These are phyloP conservation scores for Phalacrocorax pelagicus DNA, from an alignment of 2,113 vertebrate genomes.

Conservation along the genomic window DNA sequence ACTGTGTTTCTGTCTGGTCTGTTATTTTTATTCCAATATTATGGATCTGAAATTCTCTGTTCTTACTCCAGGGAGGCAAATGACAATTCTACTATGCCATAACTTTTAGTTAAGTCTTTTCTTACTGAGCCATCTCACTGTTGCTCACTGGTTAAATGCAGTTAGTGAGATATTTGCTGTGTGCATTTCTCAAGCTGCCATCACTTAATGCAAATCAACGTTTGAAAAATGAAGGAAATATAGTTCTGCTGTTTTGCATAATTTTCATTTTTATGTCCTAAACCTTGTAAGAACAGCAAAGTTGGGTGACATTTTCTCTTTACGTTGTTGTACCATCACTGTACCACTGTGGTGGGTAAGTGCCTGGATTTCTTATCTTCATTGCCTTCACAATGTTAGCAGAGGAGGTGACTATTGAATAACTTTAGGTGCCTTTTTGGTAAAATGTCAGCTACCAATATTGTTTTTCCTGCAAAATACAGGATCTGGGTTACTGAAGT, in stretches of 20 bases:
- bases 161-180: not conserved
- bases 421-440: not conserved
- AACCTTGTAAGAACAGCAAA: not conserved
- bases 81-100: not conserved
- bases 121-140: not conserved
- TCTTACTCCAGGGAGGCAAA: not conserved
- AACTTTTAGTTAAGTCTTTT: not conserved
- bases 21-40: constrained; percentile 1
- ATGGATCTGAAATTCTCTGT: not conserved
- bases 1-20: not conserved
- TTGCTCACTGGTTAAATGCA: not conserved
- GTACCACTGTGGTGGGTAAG: not conserved
- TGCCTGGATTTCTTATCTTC: not conserved
- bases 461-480: not conserved
- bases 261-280: not conserved
- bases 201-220: not conserved
- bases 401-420: not conserved
- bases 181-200: not conserved
- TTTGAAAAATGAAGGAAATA: not conserved
- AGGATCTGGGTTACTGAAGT: not conserved
- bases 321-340: rapidly evolving
- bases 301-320: not conserved
- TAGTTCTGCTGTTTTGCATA: not conserved
- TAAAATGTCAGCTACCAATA: not conserved
- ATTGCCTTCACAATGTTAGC: rapidly evolving